phyloP scores from a whole-genome alignment of 1,140 invertebrate genomes.

The Venturia canescens region DNA sequence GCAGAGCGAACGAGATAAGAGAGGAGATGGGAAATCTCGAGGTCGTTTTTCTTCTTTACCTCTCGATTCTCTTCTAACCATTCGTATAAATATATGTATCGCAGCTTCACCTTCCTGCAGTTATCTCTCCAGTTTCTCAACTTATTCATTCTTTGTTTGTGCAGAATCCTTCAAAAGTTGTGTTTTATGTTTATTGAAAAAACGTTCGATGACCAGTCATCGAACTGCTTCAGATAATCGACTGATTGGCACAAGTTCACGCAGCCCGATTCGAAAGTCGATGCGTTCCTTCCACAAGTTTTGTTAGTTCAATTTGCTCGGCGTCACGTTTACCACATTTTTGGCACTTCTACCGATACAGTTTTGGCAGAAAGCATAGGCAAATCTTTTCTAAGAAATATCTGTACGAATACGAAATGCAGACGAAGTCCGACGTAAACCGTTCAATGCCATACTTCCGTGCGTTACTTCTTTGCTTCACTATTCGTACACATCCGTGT shows the following conservation, averaged over 20 bases:
- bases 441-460: slow-evolving; percentile 21
- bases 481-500: slow-evolving; percentile 29
- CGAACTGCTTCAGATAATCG: no score
- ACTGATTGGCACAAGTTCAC: no score
- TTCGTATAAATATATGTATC: background rate
- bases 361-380: no score
- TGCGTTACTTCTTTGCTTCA: background rate
- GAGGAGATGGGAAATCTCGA: slow-evolving; percentile 27
- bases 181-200: no score
- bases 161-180: background rate
- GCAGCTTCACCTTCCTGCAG: no score
- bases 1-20: background rate
- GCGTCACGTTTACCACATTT: no score
- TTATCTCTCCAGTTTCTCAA: background rate
- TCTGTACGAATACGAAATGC: slow-evolving; percentile 51
- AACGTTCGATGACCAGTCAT: no score
- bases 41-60: slow-evolving; percentile 33
- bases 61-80: background rate
- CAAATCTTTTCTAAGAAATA: no score
- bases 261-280: no score
- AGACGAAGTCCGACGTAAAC: slow-evolving; percentile 54
- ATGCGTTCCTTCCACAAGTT: no score
- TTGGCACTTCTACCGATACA: no score
- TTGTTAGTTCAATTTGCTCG: no score
- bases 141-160: slow-evolving; percentile 46